Evolutionary conservation across 2,113 vertebrate genomes (phyloP), one percentile per base, ranked within the genome.

Genomic region (Choloepus hoffmanni): DNA sequence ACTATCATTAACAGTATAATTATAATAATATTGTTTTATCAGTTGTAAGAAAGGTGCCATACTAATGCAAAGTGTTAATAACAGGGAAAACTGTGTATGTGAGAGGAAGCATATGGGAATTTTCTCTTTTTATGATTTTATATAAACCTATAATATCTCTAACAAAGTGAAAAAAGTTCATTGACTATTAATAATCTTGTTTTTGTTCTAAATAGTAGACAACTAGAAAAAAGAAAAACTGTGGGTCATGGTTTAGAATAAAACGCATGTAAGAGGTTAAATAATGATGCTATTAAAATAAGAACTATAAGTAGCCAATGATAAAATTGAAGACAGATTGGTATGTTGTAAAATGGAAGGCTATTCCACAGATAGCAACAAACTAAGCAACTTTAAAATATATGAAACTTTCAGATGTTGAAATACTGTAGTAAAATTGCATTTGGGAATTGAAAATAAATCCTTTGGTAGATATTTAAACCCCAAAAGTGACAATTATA

Each of bases 401-500:
- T 33, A 19, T 88, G 53, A 93, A 97, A 92, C 77, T 95, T 77
- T 95, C 79, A 94, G 95, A 87, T 90, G 74, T 81, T 96, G 90
- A 95, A 98, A 97, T 90, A 93, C 83, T 89, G 53, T 60, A 45
- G 36, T 78, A 83, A 98, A 98, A 97, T 83, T 94, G 88, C 70
- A 95, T 93, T 97, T 97, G 95, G 97, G 95, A 98, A 97, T 96
- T 96, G 90, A 98, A 93, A 97, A 96, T 98, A 98, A 98, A 98
- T 97, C 92, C 85, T 95, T 95, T 95, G 90, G 90, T 36, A 97
- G 63, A 85, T 33, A 67, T 1, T 0, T 79, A 86, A 98, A 81
- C 30, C 84, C 95, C 68, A 94, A 82, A 94, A 95, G 96, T 97
- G 89, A 96, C 76, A 97, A 95, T 96, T 95, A 97, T 94, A 96